These are phyloP conservation scores for Cricetomys ansorgei DNA, from an alignment of 2,113 vertebrate genomes.

Conservation along the genomic window DNA sequence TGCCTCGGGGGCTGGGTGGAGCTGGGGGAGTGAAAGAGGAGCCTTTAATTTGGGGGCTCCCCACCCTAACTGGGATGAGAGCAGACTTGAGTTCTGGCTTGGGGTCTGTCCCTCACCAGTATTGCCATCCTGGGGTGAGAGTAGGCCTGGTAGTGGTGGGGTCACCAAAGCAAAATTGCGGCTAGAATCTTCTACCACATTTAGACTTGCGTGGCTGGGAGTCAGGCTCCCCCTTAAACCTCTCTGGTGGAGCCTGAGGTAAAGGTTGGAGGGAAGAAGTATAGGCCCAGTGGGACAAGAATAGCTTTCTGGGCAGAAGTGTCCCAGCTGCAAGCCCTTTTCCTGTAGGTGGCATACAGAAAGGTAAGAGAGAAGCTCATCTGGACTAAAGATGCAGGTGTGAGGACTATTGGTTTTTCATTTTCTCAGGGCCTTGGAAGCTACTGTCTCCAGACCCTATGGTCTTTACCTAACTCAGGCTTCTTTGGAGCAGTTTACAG, in stretches of 20 bases:
- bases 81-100: slow-evolving; percentile 74
- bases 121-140: slow-evolving; percentile 20
- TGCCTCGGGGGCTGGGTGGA: slow-evolving; percentile 78
- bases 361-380: not conserved
- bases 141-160: not conserved
- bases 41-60: slow-evolving; percentile 81
- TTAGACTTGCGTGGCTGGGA: not conserved
- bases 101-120: slow-evolving; percentile 55
- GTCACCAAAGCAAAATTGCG: slow-evolving; percentile 39
- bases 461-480: not conserved
- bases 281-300: not conserved
- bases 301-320: slow-evolving; percentile 1
- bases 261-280: not conserved
- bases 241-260: slow-evolving; percentile 5
- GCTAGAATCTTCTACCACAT: slow-evolving; percentile 24
- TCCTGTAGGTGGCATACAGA: not conserved
- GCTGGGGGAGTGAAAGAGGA: slow-evolving; percentile 74
- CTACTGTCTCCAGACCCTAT: not conserved
- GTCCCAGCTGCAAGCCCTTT: not conserved
- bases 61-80: slow-evolving; percentile 76
- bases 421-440: not conserved
- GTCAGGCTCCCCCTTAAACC: not conserved
- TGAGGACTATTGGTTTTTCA: not conserved
- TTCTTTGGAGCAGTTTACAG: slow-evolving; percentile 24
- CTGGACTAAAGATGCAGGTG: not conserved